Evolutionary conservation across 2,113 vertebrate species (phyloP), one percentile per base, ranked within the genome.

Genomic region (Danio rerio): DNA sequence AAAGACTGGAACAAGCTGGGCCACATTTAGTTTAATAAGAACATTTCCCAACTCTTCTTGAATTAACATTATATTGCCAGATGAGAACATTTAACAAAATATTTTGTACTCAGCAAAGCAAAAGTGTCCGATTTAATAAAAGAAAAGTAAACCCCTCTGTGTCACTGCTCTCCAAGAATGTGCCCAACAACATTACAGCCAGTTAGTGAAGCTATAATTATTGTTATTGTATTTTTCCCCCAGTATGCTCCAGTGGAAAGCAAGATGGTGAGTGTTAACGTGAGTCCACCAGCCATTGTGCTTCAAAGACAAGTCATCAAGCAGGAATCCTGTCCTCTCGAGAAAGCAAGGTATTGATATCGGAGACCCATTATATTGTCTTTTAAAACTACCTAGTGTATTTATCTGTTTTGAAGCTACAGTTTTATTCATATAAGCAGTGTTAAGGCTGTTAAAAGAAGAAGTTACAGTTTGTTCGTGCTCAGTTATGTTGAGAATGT

Each of bases 251-350:
- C 92, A 45, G 69, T 81, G 49, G 90, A 93, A 88, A 92, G 88
- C 74, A 90, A 89, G 87, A 73, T 90, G 7, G 90, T 86, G 78
- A 90, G 76, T 50, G 87, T 93, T 42, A 91, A 95, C 83, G 90
- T 92, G 87, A 90, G 86, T 4, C 90, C 93, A 59, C 96, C 97
- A 74, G 91, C 95, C 49, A 96, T 98, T 53, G 85, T 98, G 84
- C 94, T 97, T 85, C 96, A 96, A 52, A 95, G 94, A 88, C 93
- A 95, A 90, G 91, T 91, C 77, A 42, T 89, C 59, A 93, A 94
- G 53, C 91, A 88, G 89, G 95, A 96, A 53, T 87, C 89, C 7
- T 90, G 91, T 81, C 91, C 88, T 11, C 74, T 93, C 6, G 90
- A 93, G 40, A 91, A 91, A 79, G 21, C 84, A 86, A 94, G 93